Conservation (phyloP, 2,797 vertebrate species). For the Hirundo rustica region DNA sequence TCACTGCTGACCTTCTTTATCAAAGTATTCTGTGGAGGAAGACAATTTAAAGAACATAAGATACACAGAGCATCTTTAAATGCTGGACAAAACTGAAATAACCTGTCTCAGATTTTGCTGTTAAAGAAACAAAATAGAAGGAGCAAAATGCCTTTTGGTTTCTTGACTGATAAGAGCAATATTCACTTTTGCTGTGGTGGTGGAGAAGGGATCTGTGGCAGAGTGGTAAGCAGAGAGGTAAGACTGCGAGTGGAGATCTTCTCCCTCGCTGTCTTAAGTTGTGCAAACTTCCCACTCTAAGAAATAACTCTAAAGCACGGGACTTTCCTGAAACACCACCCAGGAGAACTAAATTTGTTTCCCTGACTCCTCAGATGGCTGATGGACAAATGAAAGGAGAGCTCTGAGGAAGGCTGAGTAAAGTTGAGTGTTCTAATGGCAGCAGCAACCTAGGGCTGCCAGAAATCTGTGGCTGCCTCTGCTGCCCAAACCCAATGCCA, state of each 20-base stretch:
- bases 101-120: background rate
- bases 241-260: accelerated
- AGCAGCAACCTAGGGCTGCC: background rate
- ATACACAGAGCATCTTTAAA: background rate
- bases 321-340: background rate
- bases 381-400: background rate
- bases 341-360: background rate
- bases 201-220: background rate
- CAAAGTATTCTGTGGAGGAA: background rate
- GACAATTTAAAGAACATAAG: background rate
- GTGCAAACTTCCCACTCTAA: background rate
- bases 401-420: background rate
- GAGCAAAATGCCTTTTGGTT: background rate
- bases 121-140: background rate
- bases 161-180: background rate
- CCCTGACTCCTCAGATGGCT: background rate
- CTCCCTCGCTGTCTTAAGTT: background rate
- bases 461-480: background rate
- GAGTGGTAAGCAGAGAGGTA: background rate
- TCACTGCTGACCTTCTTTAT: background rate
- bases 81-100: background rate
- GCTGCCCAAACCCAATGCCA: background rate
- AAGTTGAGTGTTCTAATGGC: background rate
- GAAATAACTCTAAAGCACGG: background rate
- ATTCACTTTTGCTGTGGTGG: background rate